phyloP scores from a whole-genome alignment of 2,888 invertebrate genomes.

The Scaptomyza tumidula region DNA sequence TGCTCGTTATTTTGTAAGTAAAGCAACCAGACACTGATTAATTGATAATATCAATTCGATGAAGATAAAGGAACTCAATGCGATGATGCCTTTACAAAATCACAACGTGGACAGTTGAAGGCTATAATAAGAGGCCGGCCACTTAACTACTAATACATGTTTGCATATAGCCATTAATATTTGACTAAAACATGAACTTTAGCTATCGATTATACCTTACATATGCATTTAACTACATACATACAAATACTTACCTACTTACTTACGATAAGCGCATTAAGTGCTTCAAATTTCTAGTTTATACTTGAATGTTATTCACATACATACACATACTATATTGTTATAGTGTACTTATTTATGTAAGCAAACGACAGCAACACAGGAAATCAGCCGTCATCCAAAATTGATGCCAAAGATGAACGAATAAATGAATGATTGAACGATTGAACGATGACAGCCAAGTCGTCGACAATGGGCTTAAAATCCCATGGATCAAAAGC shows the following conservation, averaged over 20 bases:
- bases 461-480: constrained; percentile 3
- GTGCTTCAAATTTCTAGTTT: constrained; percentile 56
- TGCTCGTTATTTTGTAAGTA: constrained; percentile 54
- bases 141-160: constrained; percentile 43
- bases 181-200: constrained; percentile 73
- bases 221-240: constrained; percentile 24
- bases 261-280: constrained; percentile 69
- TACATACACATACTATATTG: constrained; percentile 42
- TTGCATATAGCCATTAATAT: constrained; percentile 68
- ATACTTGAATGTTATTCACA: constrained; percentile 41
- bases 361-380: constrained; percentile 24
- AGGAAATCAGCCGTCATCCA: constrained; percentile 20
- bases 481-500: constrained; percentile 21
- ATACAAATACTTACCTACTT: constrained; percentile 30
- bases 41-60: constrained; percentile 59
- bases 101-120: constrained; percentile 53
- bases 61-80: neutral
- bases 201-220: constrained; percentile 61
- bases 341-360: constrained; percentile 40
- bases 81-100: constrained; percentile 39
- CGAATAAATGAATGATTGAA: constrained; percentile 51
- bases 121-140: constrained; percentile 30
- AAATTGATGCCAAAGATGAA: constrained; percentile 68
- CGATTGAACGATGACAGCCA: constrained; percentile 41
- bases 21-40: constrained; percentile 58